Base-by-base conservation (phyloP, 2,797 vertebrate genomes). In the Varecia variegata region DNA sequence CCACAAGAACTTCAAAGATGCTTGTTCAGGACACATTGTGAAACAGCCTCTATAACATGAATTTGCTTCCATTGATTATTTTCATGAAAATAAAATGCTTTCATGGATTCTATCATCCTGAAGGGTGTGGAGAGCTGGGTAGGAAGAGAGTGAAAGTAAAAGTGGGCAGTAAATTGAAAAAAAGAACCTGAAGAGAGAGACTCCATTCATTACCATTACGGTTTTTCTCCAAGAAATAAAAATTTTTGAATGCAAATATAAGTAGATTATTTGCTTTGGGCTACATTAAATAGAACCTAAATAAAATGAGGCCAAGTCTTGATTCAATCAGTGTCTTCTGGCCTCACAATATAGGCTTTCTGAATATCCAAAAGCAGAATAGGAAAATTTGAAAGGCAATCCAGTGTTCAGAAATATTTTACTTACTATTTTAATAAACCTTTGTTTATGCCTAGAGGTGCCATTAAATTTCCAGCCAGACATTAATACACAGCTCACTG, bases 401-500 rank as follows among this genome's bases (percentile, higher is more conserved):
- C 97, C 97, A 95, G 95, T 98, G 96, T 98, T 98, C 0, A 10
- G 96, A 97, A 98, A 98, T 98, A 98, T 98, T 98, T 98, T 98
- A 97, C 98, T 98, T 98, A 98, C 98, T 98, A 97, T 98, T 98
- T 98, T 99, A 99, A 99, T 98, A 98, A 98, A 98, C 96, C 98
- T 99, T 98, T 99, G 99, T 99, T 99, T 99, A 98, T 98, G 98
- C 98, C 98, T 99, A 98, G 98, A 98, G 98, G 98, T 98, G 98
- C 98, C 98, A 97, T 98, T 98, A 99, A 98, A 98, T 98, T 99
- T 98, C 98, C 97, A 98, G 96, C 92, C 98, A 98, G 98, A 97
- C 98, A 98, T 98, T 98, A 98, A 98, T 98, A 98, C 98, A 98
- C 97, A 97, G 98, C 98, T 98, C 98, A 97, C 98, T 96, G 96